A percentile compares a stretch with the other conserved stretches of the same genome.
These are phyloP conservation scores for Narcine bancroftii DNA, from an alignment of 2,113 vertebrate genomes.

Conservation along the genomic window DNA sequence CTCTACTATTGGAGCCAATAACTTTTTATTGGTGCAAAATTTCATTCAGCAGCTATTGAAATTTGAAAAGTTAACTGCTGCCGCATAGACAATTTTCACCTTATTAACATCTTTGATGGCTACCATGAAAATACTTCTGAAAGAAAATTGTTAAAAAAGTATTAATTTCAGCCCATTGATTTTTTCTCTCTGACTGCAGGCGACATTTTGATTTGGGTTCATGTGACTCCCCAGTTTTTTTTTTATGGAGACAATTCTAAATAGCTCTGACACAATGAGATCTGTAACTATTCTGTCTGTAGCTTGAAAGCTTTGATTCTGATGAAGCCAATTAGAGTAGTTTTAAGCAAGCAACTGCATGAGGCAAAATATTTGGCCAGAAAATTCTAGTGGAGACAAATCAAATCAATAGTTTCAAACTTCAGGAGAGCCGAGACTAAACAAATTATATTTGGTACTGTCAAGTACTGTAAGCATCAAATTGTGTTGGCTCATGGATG, in stretches of 20 bases:
- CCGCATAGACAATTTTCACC: background rate
- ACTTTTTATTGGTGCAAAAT: background rate
- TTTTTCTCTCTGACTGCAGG: background rate
- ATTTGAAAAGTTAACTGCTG: background rate
- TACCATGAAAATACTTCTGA: background rate
- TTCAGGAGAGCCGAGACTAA: background rate
- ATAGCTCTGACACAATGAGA: background rate
- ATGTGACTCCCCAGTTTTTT: background rate
- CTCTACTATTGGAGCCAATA: background rate
- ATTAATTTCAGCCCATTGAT: background rate
- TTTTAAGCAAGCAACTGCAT: background rate
- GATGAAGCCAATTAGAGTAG: background rate
- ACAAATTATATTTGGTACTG: background rate
- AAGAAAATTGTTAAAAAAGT: background rate
- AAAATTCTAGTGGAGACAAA: background rate
- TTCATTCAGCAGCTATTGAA: background rate
- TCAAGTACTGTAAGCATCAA: background rate
- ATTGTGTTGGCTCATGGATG: background rate
- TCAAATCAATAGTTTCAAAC: background rate
- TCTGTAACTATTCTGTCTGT: background rate
- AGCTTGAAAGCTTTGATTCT: background rate
- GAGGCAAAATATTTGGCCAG: background rate
- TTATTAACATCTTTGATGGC: background rate
- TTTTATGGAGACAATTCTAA: background rate
- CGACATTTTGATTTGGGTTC: background rate